Percentiles rank a stretch among this genome's conserved stretches.
phyloP scores from a whole-genome alignment of 2,888 invertebrate genomes.

The Epistrophe grossulariae region DNA sequence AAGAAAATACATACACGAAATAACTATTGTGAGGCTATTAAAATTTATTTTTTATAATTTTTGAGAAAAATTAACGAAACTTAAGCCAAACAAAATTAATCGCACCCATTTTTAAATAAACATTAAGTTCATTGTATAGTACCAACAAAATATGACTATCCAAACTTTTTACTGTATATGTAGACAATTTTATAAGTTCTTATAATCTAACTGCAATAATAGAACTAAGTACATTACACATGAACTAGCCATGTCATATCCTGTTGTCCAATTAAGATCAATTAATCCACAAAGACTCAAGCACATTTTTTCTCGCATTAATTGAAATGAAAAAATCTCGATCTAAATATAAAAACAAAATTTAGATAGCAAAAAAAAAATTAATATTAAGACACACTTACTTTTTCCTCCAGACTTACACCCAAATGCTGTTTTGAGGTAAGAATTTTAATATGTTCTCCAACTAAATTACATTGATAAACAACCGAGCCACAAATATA shows the following conservation, averaged over 20 bases:
- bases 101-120: no score
- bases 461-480: conserved; percentile 44
- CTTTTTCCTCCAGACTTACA: conserved; percentile 28
- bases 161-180: no score
- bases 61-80: no score
- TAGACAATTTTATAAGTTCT: conserved; percentile 8
- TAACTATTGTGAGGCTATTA: no score
- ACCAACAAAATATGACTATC: no score
- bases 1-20: no score
- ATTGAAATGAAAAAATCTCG: conserved; percentile 47
- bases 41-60: no score
- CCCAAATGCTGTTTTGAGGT: conserved; percentile 4
- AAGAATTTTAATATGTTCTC: conserved; percentile 29
- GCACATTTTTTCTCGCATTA: conserved; percentile 38
- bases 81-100: no score
- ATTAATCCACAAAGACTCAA: conserved; percentile 41
- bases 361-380: not conserved
- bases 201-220: conserved; percentile 49
- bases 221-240: conserved; percentile 25
- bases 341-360: conserved; percentile 24
- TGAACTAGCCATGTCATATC: conserved; percentile 19
- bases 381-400: not conserved
- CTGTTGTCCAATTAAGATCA: conserved; percentile 45
- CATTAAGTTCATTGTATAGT: no score
- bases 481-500: conserved; percentile 40